Evolutionary conservation across 2,888 invertebrate genomes (phyloP), one percentile per base, ranked within the genome.

Genomic region (Synergus japonicus): DNA sequence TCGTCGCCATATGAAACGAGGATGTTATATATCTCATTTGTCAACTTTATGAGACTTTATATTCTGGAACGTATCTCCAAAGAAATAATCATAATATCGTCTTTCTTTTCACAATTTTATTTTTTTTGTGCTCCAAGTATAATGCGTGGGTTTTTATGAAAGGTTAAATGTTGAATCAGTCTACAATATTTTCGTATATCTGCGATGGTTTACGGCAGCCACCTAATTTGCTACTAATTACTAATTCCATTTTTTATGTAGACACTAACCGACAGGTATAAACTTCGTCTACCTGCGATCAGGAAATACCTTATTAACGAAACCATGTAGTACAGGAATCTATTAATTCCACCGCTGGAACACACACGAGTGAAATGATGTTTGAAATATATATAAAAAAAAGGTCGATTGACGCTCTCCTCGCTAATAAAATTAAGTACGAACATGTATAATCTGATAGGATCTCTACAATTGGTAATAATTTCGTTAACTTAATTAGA

Each of bases 151-250:
- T 22, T 67, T 67, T 44, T 44, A 67, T 67, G 67, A 13, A 44
- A 69, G 54, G 49, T 73, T 37, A 54, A 54, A 73, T 73, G 73
- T 60, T 60, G 60, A 60, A 60, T 60, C 60, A 60, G 60, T 60
- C 10, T 49, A 73, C 54, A 73, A 73, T 73, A 29, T 73, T 73
- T 73, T 73, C 8, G n/a, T 29, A 37, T 46, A 29, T 54, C 22
- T 69, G 49, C 29, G 29, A 73, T 37, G 37, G 49, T 73, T 73
- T 22, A 73, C 73, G 49, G 73, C 73, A 73, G 73, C 37, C 73
- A 49, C 49, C 73, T 73, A 73, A 73, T 73, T 73, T 73, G 73
- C 73, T 73, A 73, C 73, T 73, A 73, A 73, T 73, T 73, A 73
- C 73, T 73, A 73, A 73, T 73, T 29, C 49, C 73, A 29, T 49